phyloP scores from a whole-genome alignment of 2,113 vertebrate genomes.

The Anoura caudifer region DNA sequence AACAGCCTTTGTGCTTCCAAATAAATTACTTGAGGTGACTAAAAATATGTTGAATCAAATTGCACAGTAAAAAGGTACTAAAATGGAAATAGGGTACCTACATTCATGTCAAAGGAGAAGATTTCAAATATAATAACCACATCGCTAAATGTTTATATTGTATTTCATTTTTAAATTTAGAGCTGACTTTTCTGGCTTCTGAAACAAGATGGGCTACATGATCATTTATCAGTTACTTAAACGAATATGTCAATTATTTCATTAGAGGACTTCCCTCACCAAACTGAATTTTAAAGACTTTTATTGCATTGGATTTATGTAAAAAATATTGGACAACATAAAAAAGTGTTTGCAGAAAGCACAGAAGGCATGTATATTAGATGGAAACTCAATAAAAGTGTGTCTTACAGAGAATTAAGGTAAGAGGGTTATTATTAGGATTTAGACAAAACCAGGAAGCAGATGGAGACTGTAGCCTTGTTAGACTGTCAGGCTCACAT shows the following conservation, averaged over 20 bases:
- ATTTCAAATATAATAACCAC: not conserved
- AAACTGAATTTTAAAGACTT: not conserved
- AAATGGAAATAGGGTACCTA: not conserved
- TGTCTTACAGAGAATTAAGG: not conserved
- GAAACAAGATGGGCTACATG: not conserved
- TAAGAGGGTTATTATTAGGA: not conserved
- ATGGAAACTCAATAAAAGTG: not conserved
- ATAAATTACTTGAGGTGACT: not conserved
- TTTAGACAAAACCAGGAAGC: not conserved
- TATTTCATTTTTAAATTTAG: not conserved
- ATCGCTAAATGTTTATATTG: not conserved
- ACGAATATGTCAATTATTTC: not conserved
- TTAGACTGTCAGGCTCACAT: not conserved
- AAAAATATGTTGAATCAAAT: conserved; percentile 5
- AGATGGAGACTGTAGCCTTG: no score
- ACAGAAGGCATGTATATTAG: not conserved
- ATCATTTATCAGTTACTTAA: not conserved
- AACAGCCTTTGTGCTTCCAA: not conserved
- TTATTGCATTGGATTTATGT: not conserved
- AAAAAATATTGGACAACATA: not conserved
- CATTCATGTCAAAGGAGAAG: not conserved
- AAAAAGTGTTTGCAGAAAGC: not conserved
- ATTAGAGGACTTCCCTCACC: not conserved
- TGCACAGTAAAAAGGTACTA: not conserved
- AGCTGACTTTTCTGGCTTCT: not conserved